Evolutionary conservation across 1,140 invertebrate species (phyloP), one percentile per base, ranked within the genome.

Genomic region (Drosophila gunungcola): DNA sequence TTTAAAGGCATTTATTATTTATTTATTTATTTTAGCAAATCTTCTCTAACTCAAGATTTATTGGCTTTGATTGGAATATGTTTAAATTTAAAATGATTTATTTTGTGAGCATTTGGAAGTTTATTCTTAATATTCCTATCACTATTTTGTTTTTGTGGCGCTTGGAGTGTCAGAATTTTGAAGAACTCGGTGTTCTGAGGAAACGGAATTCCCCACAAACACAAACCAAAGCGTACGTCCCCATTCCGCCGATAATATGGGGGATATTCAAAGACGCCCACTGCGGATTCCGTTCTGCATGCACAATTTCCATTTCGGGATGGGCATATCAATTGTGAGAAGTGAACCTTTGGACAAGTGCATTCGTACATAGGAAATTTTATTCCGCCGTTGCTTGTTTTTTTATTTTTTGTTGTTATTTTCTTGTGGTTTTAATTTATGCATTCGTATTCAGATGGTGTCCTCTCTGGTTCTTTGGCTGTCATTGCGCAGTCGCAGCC

Each of bases 311-410:
- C 49, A 51, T 43, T 42, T 51, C 60, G 67, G 75, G 75, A 61
- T 78, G 54, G 48, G 69, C 52, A 53, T 55, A 36, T 64, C 43
- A 48, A 25, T 34, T 43, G 48, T 48, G 42, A 80, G 76, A 68
- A 51, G 43, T 57, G 67, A 74, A 89, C 84, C 84, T 88, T 80
- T 89, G 77, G 84, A 83, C 84, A 89, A 89, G 84, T 89, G 84
- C 84, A 89, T 83, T 77, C 52, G 67, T 80, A 83, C 80, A 88
- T 89, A 80, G 83, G 84, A 84, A 89, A 89, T 89, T 85, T 89
- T 75, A 70, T 64, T 69, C 52, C 67, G 42, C 13, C 51, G 65
- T 11, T 48, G 63, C 7, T 5, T 55, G 25, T 57, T 77, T 73
- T 55, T 73, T 21, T 21, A 21, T 21, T 21, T 21, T 21, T 21